Conservation (phyloP, 2,113 vertebrate species). For the Globicephala melas region DNA sequence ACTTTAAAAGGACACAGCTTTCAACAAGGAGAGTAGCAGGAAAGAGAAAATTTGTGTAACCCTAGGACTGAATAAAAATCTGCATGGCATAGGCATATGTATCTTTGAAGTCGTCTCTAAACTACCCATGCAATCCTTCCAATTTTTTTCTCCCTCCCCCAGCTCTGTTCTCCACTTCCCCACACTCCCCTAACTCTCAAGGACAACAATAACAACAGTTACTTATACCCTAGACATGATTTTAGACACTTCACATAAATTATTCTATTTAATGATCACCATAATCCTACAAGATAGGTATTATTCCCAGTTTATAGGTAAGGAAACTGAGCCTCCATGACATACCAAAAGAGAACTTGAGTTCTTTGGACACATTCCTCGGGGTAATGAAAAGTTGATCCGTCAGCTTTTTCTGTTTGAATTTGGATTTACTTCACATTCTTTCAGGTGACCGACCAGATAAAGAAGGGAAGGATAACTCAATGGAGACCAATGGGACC, state of each 20-base stretch:
- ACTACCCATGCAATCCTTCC: background rate
- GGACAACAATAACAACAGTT: background rate
- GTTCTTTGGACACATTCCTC: background rate
- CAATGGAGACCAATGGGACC: background rate
- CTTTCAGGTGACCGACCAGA: background rate
- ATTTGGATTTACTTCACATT: background rate
- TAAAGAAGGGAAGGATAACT: background rate
- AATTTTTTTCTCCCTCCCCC: background rate
- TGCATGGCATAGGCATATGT: background rate
- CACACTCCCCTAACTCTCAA: background rate
- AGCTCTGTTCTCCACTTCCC: background rate
- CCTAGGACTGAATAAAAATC: conserved; percentile 23
- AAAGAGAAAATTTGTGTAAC: conserved; percentile 31
- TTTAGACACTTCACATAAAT: background rate
- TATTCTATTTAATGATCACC: background rate
- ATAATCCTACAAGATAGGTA: background rate
- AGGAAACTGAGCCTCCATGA: background rate
- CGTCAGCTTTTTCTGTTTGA: background rate
- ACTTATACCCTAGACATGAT: background rate
- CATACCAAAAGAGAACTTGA: background rate
- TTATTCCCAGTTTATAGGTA: background rate
- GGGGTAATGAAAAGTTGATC: background rate
- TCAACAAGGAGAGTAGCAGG: conserved; percentile 44
- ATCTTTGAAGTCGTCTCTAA: background rate
- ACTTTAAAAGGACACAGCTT: conserved; percentile 67